Base-by-base conservation (phyloP, 2,797 vertebrate genomes). In the Vireo griseus region DNA sequence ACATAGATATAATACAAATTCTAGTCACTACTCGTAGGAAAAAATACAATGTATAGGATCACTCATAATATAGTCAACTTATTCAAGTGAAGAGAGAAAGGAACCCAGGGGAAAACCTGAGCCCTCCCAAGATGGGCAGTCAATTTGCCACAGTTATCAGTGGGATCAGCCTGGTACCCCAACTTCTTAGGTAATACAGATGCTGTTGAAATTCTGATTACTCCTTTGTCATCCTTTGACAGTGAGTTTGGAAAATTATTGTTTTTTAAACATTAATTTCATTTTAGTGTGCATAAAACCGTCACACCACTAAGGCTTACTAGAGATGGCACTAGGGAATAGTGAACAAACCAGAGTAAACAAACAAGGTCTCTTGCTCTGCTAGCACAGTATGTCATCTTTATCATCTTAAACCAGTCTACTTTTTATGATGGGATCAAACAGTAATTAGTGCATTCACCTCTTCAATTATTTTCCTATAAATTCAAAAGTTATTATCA, bases 381-480 rank as follows among this genome's bases (percentile, higher is more conserved):
- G 13, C 67, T 77, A 65, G 58, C 29, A 54, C 19, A 39, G 26
- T 44, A 21, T 65, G n/a, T 69, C 31, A 47, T 68, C 18, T 84
- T 94, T 72, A 45, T 88, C 18, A 40, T 29, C 40, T 86, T 59
- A 47, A 5, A 39, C 26, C n/a, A 75, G 40, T 39, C 67, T 86
- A n/a, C 65, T 67, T 87, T 75, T 86, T 80, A 42, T 78, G 81
- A 68, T 16, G 26, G 40, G 67, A 93, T 91, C 78, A 89, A 89
- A 42, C n/a, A 67, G 14, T 92, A 85, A 82, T 94, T 82, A 92
- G 67, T 76, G 28, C 37, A 67, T 57, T 79, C 65, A 40, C 19
- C 54, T 85, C n/a, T 50, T 80, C 69, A 44, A 68, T 92, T 91
- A 72, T 77, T 93, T 95, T 92, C 24, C 9, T 77, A 65, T 51